Evolutionary conservation across 2,113 vertebrate species (phyloP).

Genomic region (Accipiter cooperii): DNA sequence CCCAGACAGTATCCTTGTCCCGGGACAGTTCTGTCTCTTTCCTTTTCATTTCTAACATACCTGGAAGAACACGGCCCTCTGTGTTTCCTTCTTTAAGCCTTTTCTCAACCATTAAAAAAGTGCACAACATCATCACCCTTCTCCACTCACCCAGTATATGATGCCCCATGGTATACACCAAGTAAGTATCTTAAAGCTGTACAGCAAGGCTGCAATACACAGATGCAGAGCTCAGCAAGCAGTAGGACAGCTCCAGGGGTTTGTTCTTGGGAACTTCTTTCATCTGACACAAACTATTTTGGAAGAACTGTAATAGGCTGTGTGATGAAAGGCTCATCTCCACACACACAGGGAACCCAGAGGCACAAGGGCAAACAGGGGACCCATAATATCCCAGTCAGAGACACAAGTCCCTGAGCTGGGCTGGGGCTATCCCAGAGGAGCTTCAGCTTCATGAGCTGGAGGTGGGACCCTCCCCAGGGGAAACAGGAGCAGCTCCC

Average conservation of each 20-base stretch:
- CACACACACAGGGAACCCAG: neutral
- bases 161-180: accelerated
- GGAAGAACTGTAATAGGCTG: neutral
- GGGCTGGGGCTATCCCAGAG: neutral
- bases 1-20: neutral
- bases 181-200: neutral
- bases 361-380: neutral
- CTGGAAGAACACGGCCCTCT: neutral
- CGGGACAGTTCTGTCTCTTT: neutral
- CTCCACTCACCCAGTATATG: neutral
- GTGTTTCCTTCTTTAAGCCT: neutral
- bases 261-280: neutral
- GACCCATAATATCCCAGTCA: neutral
- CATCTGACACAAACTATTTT: neutral
- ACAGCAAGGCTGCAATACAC: neutral
- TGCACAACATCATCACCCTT: neutral
- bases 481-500: neutral
- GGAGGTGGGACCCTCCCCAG: neutral
- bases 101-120: neutral
- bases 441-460: neutral
- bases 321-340: neutral
- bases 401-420: neutral
- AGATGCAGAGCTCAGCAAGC: neutral
- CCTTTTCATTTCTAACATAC: neutral
- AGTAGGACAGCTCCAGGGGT: neutral